These are phyloP conservation scores for Eilema griseolum DNA, from an alignment of 2,888 invertebrate species.

Conservation along the genomic window DNA sequence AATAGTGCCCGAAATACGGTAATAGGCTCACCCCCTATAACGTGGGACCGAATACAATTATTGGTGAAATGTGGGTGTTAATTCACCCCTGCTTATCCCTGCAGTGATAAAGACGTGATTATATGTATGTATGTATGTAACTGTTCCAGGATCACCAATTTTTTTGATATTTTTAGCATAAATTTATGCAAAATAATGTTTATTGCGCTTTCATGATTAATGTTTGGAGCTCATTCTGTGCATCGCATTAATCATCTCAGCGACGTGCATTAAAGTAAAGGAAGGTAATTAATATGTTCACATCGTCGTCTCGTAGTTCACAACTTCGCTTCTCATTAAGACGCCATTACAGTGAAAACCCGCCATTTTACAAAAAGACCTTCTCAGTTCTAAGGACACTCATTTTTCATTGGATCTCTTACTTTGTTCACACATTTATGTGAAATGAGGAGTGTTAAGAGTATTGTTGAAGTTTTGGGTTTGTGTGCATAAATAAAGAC, in stretches of 20 bases:
- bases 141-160: too few species aligned
- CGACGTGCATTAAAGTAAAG: constrained; percentile 68
- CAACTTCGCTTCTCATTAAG: constrained; percentile 76
- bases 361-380: constrained; percentile 52
- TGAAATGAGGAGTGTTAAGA: constrained; percentile 10
- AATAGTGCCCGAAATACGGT: too few species aligned
- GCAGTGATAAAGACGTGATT: too few species aligned
- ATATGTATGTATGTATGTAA: too few species aligned
- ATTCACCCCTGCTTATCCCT: too few species aligned
- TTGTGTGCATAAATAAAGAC: background rate
- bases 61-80: too few species aligned
- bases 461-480: background rate
- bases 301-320: constrained; percentile 60
- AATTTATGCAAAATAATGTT: background rate
- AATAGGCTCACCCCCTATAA: too few species aligned
- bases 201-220: constrained; percentile 1
- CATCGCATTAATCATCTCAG: constrained; percentile 68
- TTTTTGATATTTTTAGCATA: too few species aligned
- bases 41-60: too few species aligned
- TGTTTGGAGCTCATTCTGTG: constrained; percentile 12
- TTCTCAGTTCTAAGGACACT: constrained; percentile 27
- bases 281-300: constrained; percentile 80
- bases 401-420: constrained; percentile 34
- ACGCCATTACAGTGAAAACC: constrained; percentile 66
- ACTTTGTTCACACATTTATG: constrained; percentile 20